phyloP scores from a whole-genome alignment of 2,797 vertebrate species.

The Vireo griseus region DNA sequence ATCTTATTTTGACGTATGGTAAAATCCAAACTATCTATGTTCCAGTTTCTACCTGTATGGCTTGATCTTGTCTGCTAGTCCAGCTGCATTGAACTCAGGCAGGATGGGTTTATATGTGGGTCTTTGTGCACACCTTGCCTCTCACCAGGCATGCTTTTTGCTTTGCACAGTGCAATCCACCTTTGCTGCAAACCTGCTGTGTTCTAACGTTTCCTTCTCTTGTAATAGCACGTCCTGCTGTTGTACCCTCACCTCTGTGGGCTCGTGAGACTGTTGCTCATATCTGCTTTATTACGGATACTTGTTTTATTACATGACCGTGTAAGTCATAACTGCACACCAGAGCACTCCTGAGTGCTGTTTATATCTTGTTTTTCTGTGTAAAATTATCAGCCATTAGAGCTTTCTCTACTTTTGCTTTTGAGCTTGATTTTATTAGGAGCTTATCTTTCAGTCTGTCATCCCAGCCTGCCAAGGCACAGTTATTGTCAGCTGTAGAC shows the following conservation, averaged over 20 bases:
- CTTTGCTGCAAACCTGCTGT: neutral
- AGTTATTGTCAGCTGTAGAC: slow-evolving; percentile 4
- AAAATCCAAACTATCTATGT: neutral
- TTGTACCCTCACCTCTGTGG: neutral
- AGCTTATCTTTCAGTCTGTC: slow-evolving; percentile 15
- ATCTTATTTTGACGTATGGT: neutral
- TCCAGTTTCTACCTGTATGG: neutral
- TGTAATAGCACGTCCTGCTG: neutral
- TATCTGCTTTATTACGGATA: neutral
- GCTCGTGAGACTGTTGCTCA: neutral
- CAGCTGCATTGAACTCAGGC: neutral
- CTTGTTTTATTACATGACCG: neutral
- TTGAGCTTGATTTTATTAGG: slow-evolving; percentile 6
- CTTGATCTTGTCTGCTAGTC: neutral
- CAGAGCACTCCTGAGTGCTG: neutral
- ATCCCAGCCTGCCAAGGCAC: neutral
- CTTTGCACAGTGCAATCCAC: neutral
- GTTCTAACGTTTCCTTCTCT: neutral
- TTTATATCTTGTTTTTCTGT: neutral
- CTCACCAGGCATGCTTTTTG: neutral
- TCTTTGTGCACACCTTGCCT: neutral
- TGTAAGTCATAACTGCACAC: neutral
- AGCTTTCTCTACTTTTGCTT: neutral
- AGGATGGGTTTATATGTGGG: neutral
- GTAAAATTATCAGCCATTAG: neutral